Base-by-base conservation (phyloP, 2,888 invertebrate genomes). In the Lumbricus terrestris region DNA sequence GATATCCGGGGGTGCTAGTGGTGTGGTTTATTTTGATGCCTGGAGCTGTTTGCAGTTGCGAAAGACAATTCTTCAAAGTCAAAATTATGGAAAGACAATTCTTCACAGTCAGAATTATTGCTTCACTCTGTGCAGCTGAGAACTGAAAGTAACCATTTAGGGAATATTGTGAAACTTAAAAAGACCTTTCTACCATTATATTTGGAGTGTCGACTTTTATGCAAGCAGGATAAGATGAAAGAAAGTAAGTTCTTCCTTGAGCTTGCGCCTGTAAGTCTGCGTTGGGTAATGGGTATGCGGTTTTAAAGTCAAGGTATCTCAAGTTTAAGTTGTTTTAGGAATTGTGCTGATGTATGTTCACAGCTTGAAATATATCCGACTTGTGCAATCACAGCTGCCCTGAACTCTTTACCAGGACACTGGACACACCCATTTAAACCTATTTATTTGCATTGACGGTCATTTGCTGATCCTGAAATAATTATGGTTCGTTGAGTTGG, bases 21-120 rank as follows among this genome's bases (percentile, higher is more conserved):
- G 69, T 69, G 69, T 69, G n/a, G 69, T 69, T 69, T 69, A 69
- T 69, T 69, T 69, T n/a, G 69, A 69, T 69, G 69, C 69, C 69
- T 69, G 69, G 69, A 69, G 69, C 69, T 69, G 69, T 69, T 69
- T 69, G 69, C 8, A n/a, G n/a, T 69, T 69, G 69, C n/a, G 2
- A 69, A 69, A 69, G 69, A 69, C 69, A n/a, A n/a, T n/a, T n/a
- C 69, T 69, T 69, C 69, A 29, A 69, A 69, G 69, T 69, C 69
- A 69, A n/a, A 13, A 54, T n/a, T n/a, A n/a, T n/a, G 11, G 2
- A 69, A 69, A 69, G 69, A 69, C 69, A n/a, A n/a, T n/a, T n/a
- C 69, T 69, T 69, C 69, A 29, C 29, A 69, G 69, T 69, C 69
- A 54, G 3, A n/a, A 69, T 69, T 29, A 69, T n/a, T 8, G 29